Percentiles rank a stretch among this genome's conserved stretches.
These are phyloP conservation scores for Drosophila yooni DNA, from an alignment of 2,888 invertebrate species.

Conservation along the genomic window DNA sequence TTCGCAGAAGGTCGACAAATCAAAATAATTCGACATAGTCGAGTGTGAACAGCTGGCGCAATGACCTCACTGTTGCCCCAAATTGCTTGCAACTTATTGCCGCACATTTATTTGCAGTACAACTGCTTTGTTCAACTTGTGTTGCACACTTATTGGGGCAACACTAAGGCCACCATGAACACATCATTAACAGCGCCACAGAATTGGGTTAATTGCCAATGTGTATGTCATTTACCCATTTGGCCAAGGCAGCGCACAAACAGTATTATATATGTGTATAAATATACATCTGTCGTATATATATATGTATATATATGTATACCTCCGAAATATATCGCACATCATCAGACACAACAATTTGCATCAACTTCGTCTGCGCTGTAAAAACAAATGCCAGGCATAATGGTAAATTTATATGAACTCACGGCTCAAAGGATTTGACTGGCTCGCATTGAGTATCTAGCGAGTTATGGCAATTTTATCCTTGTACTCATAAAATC, in stretches of 20 bases:
- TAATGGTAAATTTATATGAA: constrained; percentile 67
- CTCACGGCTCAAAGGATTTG: constrained; percentile 2
- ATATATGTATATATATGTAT: neutral
- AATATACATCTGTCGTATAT: neutral
- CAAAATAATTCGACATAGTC: constrained; percentile 9
- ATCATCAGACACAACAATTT: constrained; percentile 64
- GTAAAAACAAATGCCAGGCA: constrained; percentile 65
- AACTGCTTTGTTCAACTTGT: constrained; percentile 48
- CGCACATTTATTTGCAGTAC: constrained; percentile 65
- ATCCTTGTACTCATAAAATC: constrained; percentile 42
- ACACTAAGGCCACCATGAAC: constrained; percentile 49
- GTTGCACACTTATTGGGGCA: constrained; percentile 61
- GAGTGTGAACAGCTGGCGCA: constrained; percentile 26
- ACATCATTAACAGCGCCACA: constrained; percentile 55
- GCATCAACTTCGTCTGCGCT: constrained; percentile 60
- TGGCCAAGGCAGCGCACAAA: neutral
- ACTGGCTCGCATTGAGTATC: constrained; percentile 22
- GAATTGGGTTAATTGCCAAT: constrained; percentile 75
- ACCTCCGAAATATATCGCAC: constrained; percentile 46
- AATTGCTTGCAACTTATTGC: constrained; percentile 38
- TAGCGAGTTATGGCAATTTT: constrained; percentile 57
- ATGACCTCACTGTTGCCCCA: constrained; percentile 19
- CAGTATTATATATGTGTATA: neutral
- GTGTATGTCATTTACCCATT: constrained; percentile 66
- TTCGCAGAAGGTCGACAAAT: constrained; percentile 4